A percentile compares a stretch with the other conserved stretches of the same genome.
phyloP scores from a whole-genome alignment of 2,888 invertebrate species.

The Scotopteryx bipunctaria region DNA sequence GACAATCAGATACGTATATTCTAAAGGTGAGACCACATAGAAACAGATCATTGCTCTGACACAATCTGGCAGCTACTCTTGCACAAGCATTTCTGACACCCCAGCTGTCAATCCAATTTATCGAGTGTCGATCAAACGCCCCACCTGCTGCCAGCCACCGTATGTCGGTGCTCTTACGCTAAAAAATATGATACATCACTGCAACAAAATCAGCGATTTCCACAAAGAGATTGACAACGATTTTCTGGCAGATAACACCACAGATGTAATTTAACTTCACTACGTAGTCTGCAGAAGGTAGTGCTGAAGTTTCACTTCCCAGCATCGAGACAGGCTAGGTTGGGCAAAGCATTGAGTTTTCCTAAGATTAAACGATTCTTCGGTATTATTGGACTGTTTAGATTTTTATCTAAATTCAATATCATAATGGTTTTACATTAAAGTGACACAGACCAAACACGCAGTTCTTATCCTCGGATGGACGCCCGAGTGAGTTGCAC shows the following conservation, averaged over 20 bases:
- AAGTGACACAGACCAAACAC: conserved; percentile 34
- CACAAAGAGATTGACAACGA: conserved; percentile 34
- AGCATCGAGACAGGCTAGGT: no score
- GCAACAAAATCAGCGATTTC: conserved; percentile 37
- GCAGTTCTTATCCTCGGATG: conserved; percentile 51
- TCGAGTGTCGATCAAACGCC: conserved; percentile 54
- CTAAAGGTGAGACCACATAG: conserved; percentile 17
- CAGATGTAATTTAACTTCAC: neutral
- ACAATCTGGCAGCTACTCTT: conserved; percentile 39
- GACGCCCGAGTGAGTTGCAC: conserved; percentile 41
- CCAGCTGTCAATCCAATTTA: conserved; percentile 62
- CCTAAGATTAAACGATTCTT: neutral
- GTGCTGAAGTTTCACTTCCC: conserved; percentile 1
- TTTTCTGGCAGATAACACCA: conserved; percentile 43
- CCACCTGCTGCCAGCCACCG: conserved; percentile 54
- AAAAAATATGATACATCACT: conserved; percentile 44
- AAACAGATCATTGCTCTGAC: conserved; percentile 28
- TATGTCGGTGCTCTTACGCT: conserved; percentile 47
- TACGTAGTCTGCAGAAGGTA: neutral
- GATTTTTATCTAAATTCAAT: no score
- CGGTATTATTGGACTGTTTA: no score
- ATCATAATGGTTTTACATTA: no score
- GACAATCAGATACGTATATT: conserved; percentile 2
- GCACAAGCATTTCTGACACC: conserved; percentile 45
- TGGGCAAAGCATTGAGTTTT: neutral